Evolutionary conservation across 2,797 vertebrate species (phyloP), one percentile per base, ranked within the genome.

Genomic region (Atherinosoma microstoma): DNA sequence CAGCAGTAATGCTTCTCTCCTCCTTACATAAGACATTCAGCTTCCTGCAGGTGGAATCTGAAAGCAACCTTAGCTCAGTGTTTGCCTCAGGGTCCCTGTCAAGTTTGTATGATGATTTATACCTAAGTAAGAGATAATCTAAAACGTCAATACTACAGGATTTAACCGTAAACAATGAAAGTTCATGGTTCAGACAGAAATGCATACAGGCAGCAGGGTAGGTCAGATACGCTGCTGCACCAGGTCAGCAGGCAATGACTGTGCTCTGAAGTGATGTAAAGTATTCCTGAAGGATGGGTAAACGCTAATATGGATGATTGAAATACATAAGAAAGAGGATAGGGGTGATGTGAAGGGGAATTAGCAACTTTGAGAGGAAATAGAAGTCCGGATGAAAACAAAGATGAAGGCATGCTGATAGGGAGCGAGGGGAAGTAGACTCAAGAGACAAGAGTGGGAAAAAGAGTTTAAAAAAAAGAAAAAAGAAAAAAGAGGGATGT

Each of bases 291-390:
- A 65, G 78, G 82, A 78, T 73, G 18, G 61, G 45, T 45, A 40
- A 82, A 86, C 78, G 86, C 84, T 81, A 88, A 86, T 87, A 87
- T 87, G 81, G 89, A 91, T 89, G 91, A 92, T 84, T 80, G 88
- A 93, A 90, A 86, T 70, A 84, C 77, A 78, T 64, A 64, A 70
- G 75, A 70, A 73, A 69, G 72, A 74, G 84, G 58, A 68, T 36
- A 57, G 69, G 49, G 67, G 49, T 34, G 56, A 47, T 80, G 76
- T 67, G 75, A 15, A 10, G 42, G 27, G 62, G 32, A 61, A 67
- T 73, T 64, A 81, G 75, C 66, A 53, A 61, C 84, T 76, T 85
- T 77, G 74, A 32, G 58, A 70, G 69, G 81, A 82, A 77, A 63
- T 40, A 65, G 12, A 76, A 79, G 82, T 73, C 29, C 62, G 76